Percentiles rank a stretch among this genome's conserved stretches.
These are phyloP conservation scores for Scopus umbretta DNA, from an alignment of 2,113 vertebrate genomes.

Conservation along the genomic window DNA sequence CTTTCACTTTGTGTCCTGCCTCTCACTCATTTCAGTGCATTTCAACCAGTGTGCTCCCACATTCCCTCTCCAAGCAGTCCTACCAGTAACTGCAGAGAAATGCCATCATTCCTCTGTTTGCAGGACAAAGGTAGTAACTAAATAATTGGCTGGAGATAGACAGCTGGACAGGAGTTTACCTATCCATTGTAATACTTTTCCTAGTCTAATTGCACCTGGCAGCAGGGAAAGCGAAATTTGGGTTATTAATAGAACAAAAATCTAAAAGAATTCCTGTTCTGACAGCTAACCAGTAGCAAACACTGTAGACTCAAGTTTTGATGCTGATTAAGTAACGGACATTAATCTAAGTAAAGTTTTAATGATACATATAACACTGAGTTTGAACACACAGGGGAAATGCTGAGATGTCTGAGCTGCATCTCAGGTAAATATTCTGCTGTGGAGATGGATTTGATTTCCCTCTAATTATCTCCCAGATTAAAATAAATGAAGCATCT, in stretches of 20 bases:
- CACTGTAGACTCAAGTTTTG: not conserved
- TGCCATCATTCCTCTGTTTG: not conserved
- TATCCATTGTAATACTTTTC: not conserved
- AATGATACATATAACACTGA: not conserved
- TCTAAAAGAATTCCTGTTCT: not conserved
- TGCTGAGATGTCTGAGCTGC: not conserved
- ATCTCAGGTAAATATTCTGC: constrained; percentile 54
- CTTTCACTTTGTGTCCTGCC: not conserved
- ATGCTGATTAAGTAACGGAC: not conserved
- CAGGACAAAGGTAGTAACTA: not conserved
- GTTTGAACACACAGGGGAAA: not conserved
- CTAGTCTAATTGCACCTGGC: not conserved
- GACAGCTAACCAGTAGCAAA: not conserved
- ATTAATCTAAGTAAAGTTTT: constrained; percentile 23
- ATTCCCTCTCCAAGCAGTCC: not conserved
- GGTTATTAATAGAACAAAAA: not conserved
- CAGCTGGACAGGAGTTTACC: not conserved
- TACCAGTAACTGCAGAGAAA: not conserved
- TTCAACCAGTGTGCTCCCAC: not conserved
- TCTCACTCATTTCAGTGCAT: not conserved
- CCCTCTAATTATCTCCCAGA: constrained; percentile 69
- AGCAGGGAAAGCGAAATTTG: not conserved
- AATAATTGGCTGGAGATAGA: not conserved
- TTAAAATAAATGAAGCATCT: constrained; percentile 72
- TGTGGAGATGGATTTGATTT: constrained; percentile 63